phyloP scores from a whole-genome alignment of 1,140 invertebrate genomes.

The Melitaea cinxia region DNA sequence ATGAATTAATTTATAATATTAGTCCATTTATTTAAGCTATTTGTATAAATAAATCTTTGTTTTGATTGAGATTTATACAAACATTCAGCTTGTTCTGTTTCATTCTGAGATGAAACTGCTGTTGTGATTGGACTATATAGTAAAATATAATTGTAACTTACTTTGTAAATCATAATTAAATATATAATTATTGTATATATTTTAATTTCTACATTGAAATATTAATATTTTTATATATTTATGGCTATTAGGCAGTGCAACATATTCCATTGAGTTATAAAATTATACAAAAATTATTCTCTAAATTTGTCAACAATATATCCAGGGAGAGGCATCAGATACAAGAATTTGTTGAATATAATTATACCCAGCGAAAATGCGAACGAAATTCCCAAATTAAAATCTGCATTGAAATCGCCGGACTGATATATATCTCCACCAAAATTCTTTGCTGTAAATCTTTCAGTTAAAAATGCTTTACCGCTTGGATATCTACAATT shows the following conservation, averaged over 20 bases:
- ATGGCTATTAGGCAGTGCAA: not conserved
- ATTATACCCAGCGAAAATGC: slow-evolving; percentile 91
- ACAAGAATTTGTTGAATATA: slow-evolving; percentile 92
- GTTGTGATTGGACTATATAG: no score
- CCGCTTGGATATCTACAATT: slow-evolving; percentile 88
- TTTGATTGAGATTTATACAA: no score
- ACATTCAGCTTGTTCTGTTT: no score
- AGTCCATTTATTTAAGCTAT: no score
- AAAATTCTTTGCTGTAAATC: slow-evolving; percentile 85
- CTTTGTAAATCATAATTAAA: not conserved
- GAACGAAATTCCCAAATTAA: slow-evolving; percentile 91
- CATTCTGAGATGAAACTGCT: no score
- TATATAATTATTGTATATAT: not conserved
- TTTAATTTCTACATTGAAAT: not conserved
- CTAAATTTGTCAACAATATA: slow-evolving; percentile 95
- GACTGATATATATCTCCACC: slow-evolving; percentile 83
- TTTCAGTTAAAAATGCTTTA: slow-evolving; percentile 87
- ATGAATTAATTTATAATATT: no score
- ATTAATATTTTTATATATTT: not conserved
- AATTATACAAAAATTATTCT: slow-evolving; percentile 60
- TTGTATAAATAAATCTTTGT: no score
- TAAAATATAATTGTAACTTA: no score
- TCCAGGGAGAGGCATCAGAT: slow-evolving; percentile 92
- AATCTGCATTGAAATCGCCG: slow-evolving; percentile 86
- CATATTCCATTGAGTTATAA: slow-evolving; percentile 1